Base-by-base conservation (phyloP, 2,888 invertebrate species). In the Limenitis camilla region DNA sequence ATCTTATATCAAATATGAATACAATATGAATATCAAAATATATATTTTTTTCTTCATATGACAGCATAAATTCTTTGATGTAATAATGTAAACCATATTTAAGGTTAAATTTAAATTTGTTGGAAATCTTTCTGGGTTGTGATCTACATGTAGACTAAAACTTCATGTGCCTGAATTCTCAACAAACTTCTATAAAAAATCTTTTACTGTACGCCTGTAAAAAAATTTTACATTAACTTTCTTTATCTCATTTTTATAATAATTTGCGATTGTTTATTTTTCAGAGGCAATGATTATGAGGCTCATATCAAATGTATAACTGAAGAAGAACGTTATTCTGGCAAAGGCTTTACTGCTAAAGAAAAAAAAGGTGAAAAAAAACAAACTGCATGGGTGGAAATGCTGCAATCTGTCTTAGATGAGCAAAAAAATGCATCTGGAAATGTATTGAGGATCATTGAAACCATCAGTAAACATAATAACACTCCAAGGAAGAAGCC, bases 291-390 rank as follows among this genome's bases (percentile, higher is more conserved):
- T 53, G 93, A 92, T 8, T 96, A 94, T 78, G 90, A 89, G 40
- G 81, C 83, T 1, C 97, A 97, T 72, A 93, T 84, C n/a, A 94
- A 95, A 81, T 97, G 97, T 78, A 89, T 97, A 44, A 91, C 93
- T 0, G 92, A 98, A 83, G 93, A 93, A 30, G 92, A 97, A 76
- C 92, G 96, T 63, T 98, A 98, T 73, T 93, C 95, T 6, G 96
- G 93, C 0, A 94, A 94, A 77, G 92, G 93, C 39, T 94, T 92
- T 71, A 89, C 91, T 27, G 88, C 92, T 5, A 93, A 93, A 69
- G 90, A 91, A 51, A 94, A 95, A 70, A 96, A 96, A 78, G 96
- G 96, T 6, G 95, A 94, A 71, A 90, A 89, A 60, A 97, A 96
- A 71, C 97, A 97, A 74, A 92, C 92, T 67, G 90, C 90, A 44